A percentile compares a stretch with the other conserved stretches of the same genome.
These are phyloP conservation scores for Adineta ricciae DNA, from an alignment of 2,888 invertebrate genomes.

Conservation along the genomic window DNA sequence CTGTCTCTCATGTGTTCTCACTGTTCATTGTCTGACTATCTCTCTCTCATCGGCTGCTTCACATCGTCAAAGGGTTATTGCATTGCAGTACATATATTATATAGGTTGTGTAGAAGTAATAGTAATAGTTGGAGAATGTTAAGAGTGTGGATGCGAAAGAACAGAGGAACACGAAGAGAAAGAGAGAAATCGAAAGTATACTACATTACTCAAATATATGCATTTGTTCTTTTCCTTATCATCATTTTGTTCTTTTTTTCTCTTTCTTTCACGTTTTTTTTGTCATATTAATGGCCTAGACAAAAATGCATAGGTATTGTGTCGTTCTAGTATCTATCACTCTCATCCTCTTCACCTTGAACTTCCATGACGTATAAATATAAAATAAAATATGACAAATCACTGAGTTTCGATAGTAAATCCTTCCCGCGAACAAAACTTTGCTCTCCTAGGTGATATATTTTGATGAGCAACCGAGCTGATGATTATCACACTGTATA, in stretches of 20 bases:
- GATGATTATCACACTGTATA: neutral
- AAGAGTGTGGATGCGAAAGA: neutral
- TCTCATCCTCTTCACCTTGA: neutral
- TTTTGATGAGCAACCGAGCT: neutral
- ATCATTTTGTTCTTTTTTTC: neutral
- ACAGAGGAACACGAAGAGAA: neutral
- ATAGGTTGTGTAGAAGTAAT: neutral
- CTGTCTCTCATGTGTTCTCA: neutral
- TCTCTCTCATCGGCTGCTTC: neutral
- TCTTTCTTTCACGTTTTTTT: neutral
- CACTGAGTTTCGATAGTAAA: neutral
- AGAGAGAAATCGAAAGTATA: constrained; percentile 3
- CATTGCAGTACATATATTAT: neutral
- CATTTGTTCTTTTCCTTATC: neutral
- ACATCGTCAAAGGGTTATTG: neutral
- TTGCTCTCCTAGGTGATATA: neutral
- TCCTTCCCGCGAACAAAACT: neutral
- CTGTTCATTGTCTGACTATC: neutral
- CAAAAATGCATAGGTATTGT: neutral
- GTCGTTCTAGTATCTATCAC: neutral
- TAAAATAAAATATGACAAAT: neutral
- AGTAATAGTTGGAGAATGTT: neutral
- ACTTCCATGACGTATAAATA: neutral
- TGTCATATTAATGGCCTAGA: neutral
- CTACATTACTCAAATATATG: neutral